A percentile compares a stretch with the other conserved stretches of the same genome.
These are phyloP conservation scores for Notolepis coatsorum DNA, from an alignment of 2,797 vertebrate species.

Conservation along the genomic window DNA sequence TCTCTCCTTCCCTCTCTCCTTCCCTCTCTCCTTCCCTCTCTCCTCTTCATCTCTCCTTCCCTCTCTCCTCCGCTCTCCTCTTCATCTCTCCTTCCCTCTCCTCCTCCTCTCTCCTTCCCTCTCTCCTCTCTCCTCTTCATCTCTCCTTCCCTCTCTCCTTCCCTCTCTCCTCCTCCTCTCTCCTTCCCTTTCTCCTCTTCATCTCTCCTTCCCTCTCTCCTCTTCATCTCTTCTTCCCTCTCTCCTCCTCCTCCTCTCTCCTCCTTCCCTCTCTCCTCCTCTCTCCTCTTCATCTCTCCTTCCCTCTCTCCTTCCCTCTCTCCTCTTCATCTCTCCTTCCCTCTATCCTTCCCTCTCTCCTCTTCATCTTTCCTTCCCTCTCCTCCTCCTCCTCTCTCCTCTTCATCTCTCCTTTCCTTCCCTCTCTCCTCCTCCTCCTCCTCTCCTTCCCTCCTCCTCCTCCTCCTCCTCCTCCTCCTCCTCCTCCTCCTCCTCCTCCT, in stretches of 20 bases:
- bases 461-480: slow-evolving; percentile 2
- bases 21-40: too few relatives aligned
- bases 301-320: neutral
- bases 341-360: neutral
- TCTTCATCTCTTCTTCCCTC: neutral
- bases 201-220: neutral
- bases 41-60: slow-evolving; percentile 2
- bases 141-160: neutral
- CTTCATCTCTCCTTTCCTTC: neutral
- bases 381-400: neutral
- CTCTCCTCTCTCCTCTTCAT: too few relatives aligned
- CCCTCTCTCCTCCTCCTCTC: neutral
- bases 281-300: neutral
- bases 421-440: neutral
- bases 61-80: neutral
- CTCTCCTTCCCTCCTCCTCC: neutral
- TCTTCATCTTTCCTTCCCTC: neutral
- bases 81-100: neutral
- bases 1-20: neutral
- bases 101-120: neutral
- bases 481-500: neutral
- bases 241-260: neutral
- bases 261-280: neutral
- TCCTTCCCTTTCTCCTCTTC: neutral
- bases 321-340: slow-evolving; percentile 1